Evolutionary conservation across 2,113 vertebrate species (phyloP), one percentile per base, ranked within the genome.

Genomic region (Rattus rattus): DNA sequence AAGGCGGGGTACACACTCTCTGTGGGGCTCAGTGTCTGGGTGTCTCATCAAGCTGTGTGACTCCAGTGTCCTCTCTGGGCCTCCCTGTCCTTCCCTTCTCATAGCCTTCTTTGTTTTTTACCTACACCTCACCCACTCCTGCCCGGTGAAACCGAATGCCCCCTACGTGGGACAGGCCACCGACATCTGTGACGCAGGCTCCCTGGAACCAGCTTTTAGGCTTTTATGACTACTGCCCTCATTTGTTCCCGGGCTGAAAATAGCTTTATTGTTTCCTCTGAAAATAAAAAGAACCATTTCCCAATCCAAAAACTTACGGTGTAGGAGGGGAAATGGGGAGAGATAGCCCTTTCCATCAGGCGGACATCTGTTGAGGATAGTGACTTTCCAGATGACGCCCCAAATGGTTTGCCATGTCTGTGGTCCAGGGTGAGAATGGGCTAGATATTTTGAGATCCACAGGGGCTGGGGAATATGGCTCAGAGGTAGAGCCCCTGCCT

Each of bases 221-320:
- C 2, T 36, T 81, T 81, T 70, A 17, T 11, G 26, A 39, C 33
- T 4, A 0, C 1, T 33, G 75, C 12, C 61, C 72, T 85, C 24
- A 26, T 43, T 80, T 81, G 91, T 70, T 22, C 52, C 77, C 24
- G 77, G 19, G 81, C 89, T 91, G 84, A 88, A 94, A 90, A 86
- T 47, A 92, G 83, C 90, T 79, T 90, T 93, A 22, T 79, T 91
- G 89, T 80, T 83, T 90, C 86, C 86, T 92, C 52, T 84, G 93
- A 69, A 33, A 61, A 72, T 19, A 54, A 75, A 65, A 33, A 24
- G n/a, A 47, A 16, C 65, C 33, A 26, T 36, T 77, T 75, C 26
- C n/a, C 26, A 13, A 30, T 30, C 47, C 24, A 56, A 86, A 91
- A 69, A 67, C 24, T 33, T 6, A 33, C 26, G 83, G 2, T 47